Conservation (phyloP, 1,140 invertebrate genomes). For the Drosophila oshimai region DNA sequence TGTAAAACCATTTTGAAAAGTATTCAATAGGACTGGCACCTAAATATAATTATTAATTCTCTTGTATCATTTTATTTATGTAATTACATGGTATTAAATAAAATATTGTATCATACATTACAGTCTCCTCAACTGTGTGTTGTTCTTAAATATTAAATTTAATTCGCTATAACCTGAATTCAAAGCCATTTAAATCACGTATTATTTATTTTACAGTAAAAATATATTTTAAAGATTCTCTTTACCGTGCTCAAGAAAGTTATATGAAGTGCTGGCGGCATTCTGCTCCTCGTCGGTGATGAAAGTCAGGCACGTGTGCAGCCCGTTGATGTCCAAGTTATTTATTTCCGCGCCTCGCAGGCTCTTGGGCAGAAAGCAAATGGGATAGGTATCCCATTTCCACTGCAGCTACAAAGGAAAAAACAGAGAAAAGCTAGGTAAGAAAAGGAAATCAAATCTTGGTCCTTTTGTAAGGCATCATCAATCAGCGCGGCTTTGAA, state of each 20-base stretch:
- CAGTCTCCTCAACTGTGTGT: too few species aligned
- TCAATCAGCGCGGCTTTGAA: constrained; percentile 49
- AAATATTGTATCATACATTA: too few species aligned
- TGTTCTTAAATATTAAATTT: too few species aligned
- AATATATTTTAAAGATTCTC: not conserved
- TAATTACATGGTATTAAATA: too few species aligned
- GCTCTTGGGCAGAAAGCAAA: constrained; percentile 80
- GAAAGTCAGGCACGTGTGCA: constrained; percentile 78
- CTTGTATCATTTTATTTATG: too few species aligned
- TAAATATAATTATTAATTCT: too few species aligned
- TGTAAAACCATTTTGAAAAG: too few species aligned
- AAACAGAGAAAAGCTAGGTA: not conserved
- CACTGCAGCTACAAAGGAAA: constrained; percentile 60
- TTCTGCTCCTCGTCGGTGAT: constrained; percentile 82
- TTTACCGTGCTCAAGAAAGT: constrained; percentile 81
- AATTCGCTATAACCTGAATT: too few species aligned
- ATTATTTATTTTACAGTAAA: too few species aligned
- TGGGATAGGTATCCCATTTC: constrained; percentile 81
- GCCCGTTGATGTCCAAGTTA: constrained; percentile 71
- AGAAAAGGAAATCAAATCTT: not conserved
- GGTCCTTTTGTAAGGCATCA: not conserved
- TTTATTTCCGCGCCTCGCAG: constrained; percentile 79
- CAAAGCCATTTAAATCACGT: too few species aligned
- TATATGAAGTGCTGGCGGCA: constrained; percentile 82
- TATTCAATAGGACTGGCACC: too few species aligned